Evolutionary conservation across 2,888 invertebrate genomes (phyloP), one percentile per base, ranked within the genome.

Genomic region (Amphiduros pacificus): DNA sequence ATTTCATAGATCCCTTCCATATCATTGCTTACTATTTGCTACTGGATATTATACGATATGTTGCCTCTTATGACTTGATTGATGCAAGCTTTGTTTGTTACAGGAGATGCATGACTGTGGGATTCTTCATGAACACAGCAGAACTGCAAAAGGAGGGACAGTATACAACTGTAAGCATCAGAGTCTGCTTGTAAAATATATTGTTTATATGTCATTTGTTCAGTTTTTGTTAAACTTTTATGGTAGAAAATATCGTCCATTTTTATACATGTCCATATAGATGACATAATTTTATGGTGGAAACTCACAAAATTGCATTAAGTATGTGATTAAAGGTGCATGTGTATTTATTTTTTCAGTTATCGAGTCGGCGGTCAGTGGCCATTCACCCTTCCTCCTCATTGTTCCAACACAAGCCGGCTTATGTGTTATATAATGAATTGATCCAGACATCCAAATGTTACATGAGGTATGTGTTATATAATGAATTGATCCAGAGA

Each of bases 71-170:
- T n/a, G n/a, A n/a, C n/a, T n/a, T n/a, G n/a, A n/a, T n/a, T n/a
- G n/a, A n/a, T n/a, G n/a, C n/a, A n/a, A n/a, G n/a, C n/a, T n/a
- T n/a, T n/a, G n/a, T n/a, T n/a, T n/a, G n/a, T 44, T 9, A n/a
- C 56, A 84, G 93, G 60, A 92, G 91, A 80, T 92, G 93, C 79
- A 83, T 96, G 31, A 78, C 93, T 14, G 87, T 88, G 59, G 94
- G 94, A 0, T 84, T 95, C 59, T 93, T 91, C 79, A 90, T 90
- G 78, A 94, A 94, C 83, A 87, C 92, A 69, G 95, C 95, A 2
- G 91, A 92, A 84, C 81, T 92, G 26, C 88, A 89, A 71, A 87
- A 87, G 56, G 90, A 91, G 71, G 89, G 88, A 67, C 87, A 87
- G 71, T 92, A 91, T 77, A 77, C 87, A 62, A 88, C 89, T 56